Base-by-base conservation (phyloP, 2,113 vertebrate genomes). In the Phaethon lepturus region DNA sequence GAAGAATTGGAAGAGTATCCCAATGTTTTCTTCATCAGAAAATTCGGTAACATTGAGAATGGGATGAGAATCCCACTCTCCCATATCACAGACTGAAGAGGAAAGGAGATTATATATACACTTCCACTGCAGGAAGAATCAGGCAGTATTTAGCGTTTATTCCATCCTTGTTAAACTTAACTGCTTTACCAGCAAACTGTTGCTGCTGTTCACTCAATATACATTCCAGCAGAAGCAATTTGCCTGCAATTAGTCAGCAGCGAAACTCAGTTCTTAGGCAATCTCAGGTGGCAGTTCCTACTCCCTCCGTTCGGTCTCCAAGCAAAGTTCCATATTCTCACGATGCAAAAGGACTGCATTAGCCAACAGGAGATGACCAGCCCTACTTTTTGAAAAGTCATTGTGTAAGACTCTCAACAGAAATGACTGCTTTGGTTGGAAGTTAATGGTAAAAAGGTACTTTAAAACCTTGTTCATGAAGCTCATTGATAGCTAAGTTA, bases 231-330 rank as follows among this genome's bases (percentile, higher is more conserved):
- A 91, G 80, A 79, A 91, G 79, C 63, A 76, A 79, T 85, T 91
- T 96, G 33, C 76, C 81, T 73, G 85, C 88, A 93, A 86, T 89
- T 97, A 93, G 84, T 91, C 91, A 89, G 91, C 58, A 45, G 14
- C 5, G 80, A 68, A 81, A 25, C 56, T 35, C 75, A 22, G 82
- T 31, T 66, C 93, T 75, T 47, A 47, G 76, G 88, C 76, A 89
- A 49, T 31, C 35, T 86, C 44, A 13, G 68, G 92, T n/a, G n/a
- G 44, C 69, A 38, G 66, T 2, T 90, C 75, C n/a, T 55, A 2
- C 69, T 56, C 47, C 52, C 29, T 15, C 28, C 44, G 16, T 10
- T 71, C 58, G 20, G 22, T 47, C 87, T 52, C 44, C 12, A 23
- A 94, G 69, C 40, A 67, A 44, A 68, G 45, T 85, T 63, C 58